phyloP scores from a whole-genome alignment of 92 coral and sea anemone species.

The Porites rus region DNA sequence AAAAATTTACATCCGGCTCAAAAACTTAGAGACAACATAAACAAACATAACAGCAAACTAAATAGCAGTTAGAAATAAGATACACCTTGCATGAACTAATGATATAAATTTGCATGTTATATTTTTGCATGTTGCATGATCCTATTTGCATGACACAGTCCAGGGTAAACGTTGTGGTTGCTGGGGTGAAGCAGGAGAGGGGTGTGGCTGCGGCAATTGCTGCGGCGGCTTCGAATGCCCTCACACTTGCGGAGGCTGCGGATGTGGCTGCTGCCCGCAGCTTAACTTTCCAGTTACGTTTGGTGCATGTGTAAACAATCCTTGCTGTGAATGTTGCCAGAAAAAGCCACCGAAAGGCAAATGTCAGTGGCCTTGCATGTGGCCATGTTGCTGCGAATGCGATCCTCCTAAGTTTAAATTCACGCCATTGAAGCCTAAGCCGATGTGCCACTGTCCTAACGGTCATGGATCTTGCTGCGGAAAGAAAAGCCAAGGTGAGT shows the following conservation, averaged over 20 bases:
- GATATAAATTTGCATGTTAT: conserved; percentile 48
- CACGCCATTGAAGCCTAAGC: conserved; percentile 81
- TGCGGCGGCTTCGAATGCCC: conserved; percentile 93
- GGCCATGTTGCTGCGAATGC: conserved; percentile 93
- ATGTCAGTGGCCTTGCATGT: conserved; percentile 95
- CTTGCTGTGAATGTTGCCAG: conserved; percentile 88
- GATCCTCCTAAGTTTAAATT: conserved; percentile 86
- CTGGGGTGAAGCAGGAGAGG: conserved; percentile 88
- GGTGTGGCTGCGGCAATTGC: conserved; percentile 88
- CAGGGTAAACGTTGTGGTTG: conserved; percentile 55
- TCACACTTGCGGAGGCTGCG: conserved; percentile 71
- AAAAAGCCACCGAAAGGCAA: conserved; percentile 89
- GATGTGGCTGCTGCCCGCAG: conserved; percentile 80
- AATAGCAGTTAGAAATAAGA: not conserved
- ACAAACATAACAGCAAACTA: not conserved
- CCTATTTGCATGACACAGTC: conserved; percentile 44
- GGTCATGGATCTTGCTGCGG: conserved; percentile 68
- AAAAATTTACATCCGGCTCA: no score
- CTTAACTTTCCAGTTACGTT: conserved; percentile 89
- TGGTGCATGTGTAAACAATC: conserved; percentile 89
- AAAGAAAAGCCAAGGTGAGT: conserved; percentile 48
- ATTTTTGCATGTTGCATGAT: conserved; percentile 59
- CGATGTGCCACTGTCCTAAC: conserved; percentile 88
- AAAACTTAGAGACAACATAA: not conserved
- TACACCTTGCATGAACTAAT: conserved; percentile 45